Percentiles rank a stretch among this genome's conserved stretches.
Conservation (phyloP, 2,888 invertebrate species). For the Andrena trimmerana region DNA sequence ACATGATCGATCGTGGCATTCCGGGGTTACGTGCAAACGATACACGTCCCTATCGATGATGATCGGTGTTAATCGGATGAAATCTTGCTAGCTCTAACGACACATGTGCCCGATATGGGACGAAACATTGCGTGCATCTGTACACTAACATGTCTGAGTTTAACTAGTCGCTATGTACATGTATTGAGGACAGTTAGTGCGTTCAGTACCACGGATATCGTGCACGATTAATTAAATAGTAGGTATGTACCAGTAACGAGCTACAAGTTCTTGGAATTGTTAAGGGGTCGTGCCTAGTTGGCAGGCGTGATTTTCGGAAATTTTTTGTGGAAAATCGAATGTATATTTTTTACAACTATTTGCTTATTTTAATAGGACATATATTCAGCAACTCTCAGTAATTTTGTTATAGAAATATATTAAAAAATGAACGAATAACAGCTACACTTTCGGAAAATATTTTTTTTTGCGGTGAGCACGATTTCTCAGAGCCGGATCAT, state of each 20-base stretch:
- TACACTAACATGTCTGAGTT: slow-evolving; percentile 6
- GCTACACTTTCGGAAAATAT: too few species aligned
- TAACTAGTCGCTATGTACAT: slow-evolving; percentile 19
- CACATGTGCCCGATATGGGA: slow-evolving; percentile 5
- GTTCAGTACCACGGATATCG: background rate
- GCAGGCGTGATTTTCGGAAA: too few species aligned
- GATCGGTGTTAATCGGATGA: slow-evolving; percentile 50
- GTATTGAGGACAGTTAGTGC: background rate
- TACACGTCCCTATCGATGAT: slow-evolving; percentile 12
- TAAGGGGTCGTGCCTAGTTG: background rate
- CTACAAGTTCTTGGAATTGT: background rate
- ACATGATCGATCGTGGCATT: slow-evolving; percentile 31
- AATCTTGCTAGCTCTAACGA: slow-evolving; percentile 31
- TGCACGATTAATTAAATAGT: too few species aligned
- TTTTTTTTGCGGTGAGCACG: too few species aligned
- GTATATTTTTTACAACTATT: too few species aligned
- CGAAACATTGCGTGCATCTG: slow-evolving; percentile 59
- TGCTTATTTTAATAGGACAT: too few species aligned
- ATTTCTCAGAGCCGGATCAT: too few species aligned
- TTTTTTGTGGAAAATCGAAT: too few species aligned
- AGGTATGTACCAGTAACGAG: background rate
- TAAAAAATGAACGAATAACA: too few species aligned
- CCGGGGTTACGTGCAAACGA: slow-evolving; percentile 48
- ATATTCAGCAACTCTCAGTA: too few species aligned
- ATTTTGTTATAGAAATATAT: too few species aligned